These are phyloP conservation scores for Chloroceryle inda DNA, from an alignment of 2,797 vertebrate genomes.

Conservation along the genomic window DNA sequence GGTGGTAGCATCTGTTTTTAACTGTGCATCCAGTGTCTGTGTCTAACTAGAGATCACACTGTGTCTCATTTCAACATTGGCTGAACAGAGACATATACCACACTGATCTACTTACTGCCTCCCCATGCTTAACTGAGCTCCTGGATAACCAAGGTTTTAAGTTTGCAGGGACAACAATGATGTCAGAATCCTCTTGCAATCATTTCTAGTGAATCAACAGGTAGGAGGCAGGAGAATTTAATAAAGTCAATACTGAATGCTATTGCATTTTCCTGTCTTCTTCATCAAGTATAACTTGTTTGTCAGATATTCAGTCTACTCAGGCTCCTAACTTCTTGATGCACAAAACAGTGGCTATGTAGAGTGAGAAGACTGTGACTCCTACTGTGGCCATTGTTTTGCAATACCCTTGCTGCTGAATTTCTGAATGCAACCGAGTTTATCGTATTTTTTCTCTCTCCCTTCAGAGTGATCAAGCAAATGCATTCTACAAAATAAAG, in stretches of 20 bases:
- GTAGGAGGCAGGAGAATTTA: neutral
- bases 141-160: neutral
- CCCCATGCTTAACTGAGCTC: neutral
- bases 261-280: neutral
- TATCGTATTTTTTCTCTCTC: neutral
- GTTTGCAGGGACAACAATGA: neutral
- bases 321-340: neutral
- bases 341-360: neutral
- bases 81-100: neutral
- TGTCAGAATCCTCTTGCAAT: neutral
- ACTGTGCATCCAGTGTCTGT: neutral
- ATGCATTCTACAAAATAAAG: neutral
- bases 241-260: neutral
- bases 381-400: neutral
- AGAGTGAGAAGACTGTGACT: neutral
- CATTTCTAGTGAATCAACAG: neutral
- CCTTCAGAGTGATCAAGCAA: neutral
- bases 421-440: neutral
- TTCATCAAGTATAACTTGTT: neutral
- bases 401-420: neutral
- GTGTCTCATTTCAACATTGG: neutral
- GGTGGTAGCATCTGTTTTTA: constrained; percentile 11
- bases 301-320: neutral
- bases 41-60: neutral
- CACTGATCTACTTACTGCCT: neutral